Evolutionary conservation across 2,797 vertebrate genomes (phyloP), one percentile per base, ranked within the genome.

Genomic region (Acipenser ruthenus): DNA sequence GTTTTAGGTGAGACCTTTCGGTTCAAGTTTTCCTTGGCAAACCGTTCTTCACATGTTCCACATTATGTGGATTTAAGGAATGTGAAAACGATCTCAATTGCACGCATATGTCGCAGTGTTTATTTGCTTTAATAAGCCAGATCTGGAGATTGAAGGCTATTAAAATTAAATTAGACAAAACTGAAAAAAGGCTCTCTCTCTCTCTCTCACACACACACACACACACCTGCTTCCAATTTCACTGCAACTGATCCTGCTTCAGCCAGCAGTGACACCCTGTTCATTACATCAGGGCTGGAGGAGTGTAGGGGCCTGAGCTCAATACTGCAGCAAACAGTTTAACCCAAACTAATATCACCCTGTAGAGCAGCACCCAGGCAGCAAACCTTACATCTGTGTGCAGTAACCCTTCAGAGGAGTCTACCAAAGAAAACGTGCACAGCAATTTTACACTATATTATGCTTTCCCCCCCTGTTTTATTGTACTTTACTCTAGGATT

Each of bases 71-170:
- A 61, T 56, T 60, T 67, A 60, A 62, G 50, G 66, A 50, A 67
- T 63, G 66, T 51, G 65, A 67, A 61, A 62, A 7, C 47, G 50
- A 49, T 58, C 65, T 10, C 62, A 83, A 86, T 85, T 83, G 80
- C 75, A 86, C 75, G 68, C 86, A 87, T 81, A 87, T 88, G 85
- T 82, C 78, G 75, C 79, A 71, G 13, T 71, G 72, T 65, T 74
- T 69, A 80, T 83, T 85, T 84, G 80, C 83, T 86, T 87, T 88
- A 86, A 86, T 86, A 85, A 81, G 77, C 75, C 72, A 79, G 72
- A 83, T 77, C 77, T 67, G 71, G 72, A 72, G 77, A 84, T 69
- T 79, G 77, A 79, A 76, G 69, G 69, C 74, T 71, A 76, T 75
- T 69, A 61, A 37, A 70, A 77, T 77, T 85, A 82, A 86, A 84